Percentiles rank a stretch among this genome's conserved stretches.
These are phyloP conservation scores for Morpho deidamia DNA, from an alignment of 2,888 invertebrate genomes.

Conservation along the genomic window DNA sequence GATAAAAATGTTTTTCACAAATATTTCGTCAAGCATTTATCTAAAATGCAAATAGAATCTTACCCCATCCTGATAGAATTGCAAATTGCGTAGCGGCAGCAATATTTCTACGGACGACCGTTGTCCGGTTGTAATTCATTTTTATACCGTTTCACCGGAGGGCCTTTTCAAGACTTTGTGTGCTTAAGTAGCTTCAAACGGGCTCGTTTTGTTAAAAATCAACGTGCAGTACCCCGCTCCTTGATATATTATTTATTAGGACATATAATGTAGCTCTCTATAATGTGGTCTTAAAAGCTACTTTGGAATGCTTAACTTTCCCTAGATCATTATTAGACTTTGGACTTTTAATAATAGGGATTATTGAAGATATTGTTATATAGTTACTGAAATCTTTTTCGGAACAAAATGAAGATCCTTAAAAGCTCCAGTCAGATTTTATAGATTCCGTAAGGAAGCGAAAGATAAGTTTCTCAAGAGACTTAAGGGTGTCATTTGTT, in stretches of 20 bases:
- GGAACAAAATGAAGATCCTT: too few relatives aligned
- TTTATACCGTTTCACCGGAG: slow-evolving; percentile 26
- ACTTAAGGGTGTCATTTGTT: too few relatives aligned
- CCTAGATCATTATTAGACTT: too few relatives aligned
- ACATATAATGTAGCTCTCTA: slow-evolving; percentile 1
- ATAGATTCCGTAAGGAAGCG: too few relatives aligned
- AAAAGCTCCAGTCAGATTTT: too few relatives aligned
- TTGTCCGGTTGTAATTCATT: slow-evolving; percentile 27
- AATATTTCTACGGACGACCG: slow-evolving; percentile 18
- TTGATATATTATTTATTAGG: not conserved
- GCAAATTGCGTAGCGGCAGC: slow-evolving; percentile 19
- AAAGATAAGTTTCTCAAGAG: too few relatives aligned
- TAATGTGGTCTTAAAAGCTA: not conserved
- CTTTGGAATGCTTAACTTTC: not conserved
- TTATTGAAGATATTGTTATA: not conserved
- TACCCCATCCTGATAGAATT: slow-evolving; percentile 24
- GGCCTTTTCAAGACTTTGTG: slow-evolving; percentile 28
- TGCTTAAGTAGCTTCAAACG: slow-evolving; percentile 28
- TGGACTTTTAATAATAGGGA: not conserved
- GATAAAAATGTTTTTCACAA: slow-evolving; percentile 34
- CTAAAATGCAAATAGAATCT: slow-evolving; percentile 21
- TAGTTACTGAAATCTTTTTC: too few relatives aligned
- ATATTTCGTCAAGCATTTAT: slow-evolving; percentile 32
- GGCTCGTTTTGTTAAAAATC: slow-evolving; percentile 27
- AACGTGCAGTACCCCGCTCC: slow-evolving; percentile 6